phyloP scores from a whole-genome alignment of 2,797 vertebrate species.

The Chlorospingus flavigularis region DNA sequence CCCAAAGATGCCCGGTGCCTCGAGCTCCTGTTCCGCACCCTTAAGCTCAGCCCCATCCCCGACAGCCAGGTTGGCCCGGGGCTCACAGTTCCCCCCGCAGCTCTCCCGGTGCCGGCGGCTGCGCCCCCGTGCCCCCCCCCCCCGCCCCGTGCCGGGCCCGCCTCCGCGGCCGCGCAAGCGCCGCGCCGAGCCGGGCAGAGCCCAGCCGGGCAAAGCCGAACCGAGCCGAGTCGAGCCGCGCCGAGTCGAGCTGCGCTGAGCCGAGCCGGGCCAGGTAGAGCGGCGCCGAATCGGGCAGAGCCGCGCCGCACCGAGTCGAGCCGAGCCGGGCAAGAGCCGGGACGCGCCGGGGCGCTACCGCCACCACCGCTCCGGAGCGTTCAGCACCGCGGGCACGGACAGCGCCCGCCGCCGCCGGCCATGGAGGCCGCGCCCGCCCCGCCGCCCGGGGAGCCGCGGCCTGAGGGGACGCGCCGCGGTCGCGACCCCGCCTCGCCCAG shows the following conservation, averaged over 20 bases:
- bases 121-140: background rate
- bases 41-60: background rate
- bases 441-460: background rate
- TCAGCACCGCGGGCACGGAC: conserved; percentile 57
- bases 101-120: background rate
- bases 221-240: background rate
- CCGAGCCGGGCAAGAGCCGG: rapidly evolving
- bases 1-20: background rate
- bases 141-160: background rate
- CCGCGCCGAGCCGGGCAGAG: background rate
- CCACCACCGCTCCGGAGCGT: background rate
- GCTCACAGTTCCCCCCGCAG: background rate
- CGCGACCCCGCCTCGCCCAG: conserved; percentile 6
- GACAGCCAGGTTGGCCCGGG: too few relatives aligned
- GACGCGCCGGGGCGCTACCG: background rate
- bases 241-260: background rate
- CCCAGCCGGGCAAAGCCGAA: background rate
- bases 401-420: conserved; percentile 13
- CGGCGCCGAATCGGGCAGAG: background rate
- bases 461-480: background rate
- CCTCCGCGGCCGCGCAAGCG: conserved; percentile 23
- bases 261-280: too few relatives aligned
- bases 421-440: background rate
- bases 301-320: too few relatives aligned
- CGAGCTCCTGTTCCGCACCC: background rate